phyloP scores from a whole-genome alignment of 2,797 vertebrate species.

The Epinephelus malabaricus region DNA sequence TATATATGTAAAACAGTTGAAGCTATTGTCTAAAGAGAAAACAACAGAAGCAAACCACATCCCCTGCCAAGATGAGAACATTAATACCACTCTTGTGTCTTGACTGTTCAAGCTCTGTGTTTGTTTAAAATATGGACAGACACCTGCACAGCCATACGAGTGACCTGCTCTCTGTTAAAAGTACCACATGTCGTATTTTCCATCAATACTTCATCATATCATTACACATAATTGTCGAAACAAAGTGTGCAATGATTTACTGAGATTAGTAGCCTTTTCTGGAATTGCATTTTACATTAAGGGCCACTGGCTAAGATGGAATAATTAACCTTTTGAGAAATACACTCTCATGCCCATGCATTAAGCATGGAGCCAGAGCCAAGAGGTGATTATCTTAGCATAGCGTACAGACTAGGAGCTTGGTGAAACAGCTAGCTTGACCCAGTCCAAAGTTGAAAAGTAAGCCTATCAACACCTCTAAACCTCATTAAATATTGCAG shows the following conservation, averaged over 20 bases:
- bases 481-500: too few species aligned
- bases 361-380: not conserved
- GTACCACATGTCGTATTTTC: not conserved
- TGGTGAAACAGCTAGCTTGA: too few species aligned
- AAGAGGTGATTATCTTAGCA: not conserved
- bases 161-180: not conserved
- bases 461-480: too few species aligned
- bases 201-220: not conserved
- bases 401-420: too few species aligned
- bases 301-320: not conserved
- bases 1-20: constrained; percentile 1
- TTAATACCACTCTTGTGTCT: not conserved
- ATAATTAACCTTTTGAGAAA: too few species aligned
- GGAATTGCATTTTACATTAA: not conserved
- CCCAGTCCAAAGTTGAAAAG: too few species aligned
- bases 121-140: not conserved
- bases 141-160: not conserved
- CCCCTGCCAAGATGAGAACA: not conserved
- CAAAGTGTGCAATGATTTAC: not conserved
- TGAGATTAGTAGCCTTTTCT: not conserved
- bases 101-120: not conserved
- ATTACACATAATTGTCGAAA: not conserved
- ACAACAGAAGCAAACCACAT: not conserved
- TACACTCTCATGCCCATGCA: too few species aligned
- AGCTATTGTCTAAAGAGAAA: constrained; percentile 20